These are phyloP conservation scores for Hypotaenidia philippensis DNA, from an alignment of 2,797 vertebrate species.

Conservation along the genomic window DNA sequence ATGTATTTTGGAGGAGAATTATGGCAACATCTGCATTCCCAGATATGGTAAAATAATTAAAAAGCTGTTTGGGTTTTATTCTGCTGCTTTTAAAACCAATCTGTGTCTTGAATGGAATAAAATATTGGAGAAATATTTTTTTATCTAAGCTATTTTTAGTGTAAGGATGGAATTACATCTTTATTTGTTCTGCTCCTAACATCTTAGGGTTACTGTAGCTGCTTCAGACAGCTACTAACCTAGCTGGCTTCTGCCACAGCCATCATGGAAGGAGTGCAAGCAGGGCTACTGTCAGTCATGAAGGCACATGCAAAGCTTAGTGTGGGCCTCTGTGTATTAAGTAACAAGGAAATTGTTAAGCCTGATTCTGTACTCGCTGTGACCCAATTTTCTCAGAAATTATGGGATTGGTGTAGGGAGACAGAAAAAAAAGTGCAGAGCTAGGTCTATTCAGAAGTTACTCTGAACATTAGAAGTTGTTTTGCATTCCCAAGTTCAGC, in stretches of 20 bases:
- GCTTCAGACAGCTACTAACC: neutral
- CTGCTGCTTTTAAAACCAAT: neutral
- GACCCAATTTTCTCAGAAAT: neutral
- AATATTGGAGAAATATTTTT: neutral
- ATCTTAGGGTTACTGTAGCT: neutral
- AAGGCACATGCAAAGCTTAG: neutral
- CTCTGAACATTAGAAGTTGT: neutral
- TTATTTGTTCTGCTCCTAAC: neutral
- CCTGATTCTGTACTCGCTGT: neutral
- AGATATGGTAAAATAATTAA: constrained; percentile 8
- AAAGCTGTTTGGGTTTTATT: neutral
- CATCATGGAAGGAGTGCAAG: neutral
- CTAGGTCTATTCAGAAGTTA: neutral
- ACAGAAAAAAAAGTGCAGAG: neutral
- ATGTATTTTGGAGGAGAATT: neutral
- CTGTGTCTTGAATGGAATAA: neutral
- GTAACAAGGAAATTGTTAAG: neutral
- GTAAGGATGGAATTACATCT: neutral
- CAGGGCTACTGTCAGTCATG: neutral
- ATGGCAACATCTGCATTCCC: neutral
- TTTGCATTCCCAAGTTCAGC: neutral
- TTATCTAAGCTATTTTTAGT: neutral
- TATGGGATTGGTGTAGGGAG: neutral
- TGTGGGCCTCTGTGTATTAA: neutral
- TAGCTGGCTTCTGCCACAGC: neutral